Evolutionary conservation across 2,888 invertebrate species (phyloP).

Genomic region (Electrophaes corylata): DNA sequence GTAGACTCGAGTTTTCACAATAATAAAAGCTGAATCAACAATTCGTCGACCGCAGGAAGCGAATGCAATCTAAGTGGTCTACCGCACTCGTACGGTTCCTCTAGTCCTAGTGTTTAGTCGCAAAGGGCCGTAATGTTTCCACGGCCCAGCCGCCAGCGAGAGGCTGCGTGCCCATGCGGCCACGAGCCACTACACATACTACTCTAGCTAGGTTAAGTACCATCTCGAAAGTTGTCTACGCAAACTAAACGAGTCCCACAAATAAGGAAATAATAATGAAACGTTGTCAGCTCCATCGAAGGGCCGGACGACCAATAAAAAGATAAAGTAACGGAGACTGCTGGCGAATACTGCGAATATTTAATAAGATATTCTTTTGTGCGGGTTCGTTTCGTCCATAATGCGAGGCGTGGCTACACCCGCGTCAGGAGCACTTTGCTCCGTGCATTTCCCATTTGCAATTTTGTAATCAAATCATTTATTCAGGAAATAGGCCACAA

Average conservation of each 20-base stretch:
- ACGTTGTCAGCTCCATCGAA: slow-evolving; percentile 46
- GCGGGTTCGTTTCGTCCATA: slow-evolving; percentile 29
- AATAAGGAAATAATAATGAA: slow-evolving; percentile 65
- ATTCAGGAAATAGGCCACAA: slow-evolving; percentile 44
- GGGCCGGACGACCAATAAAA: slow-evolving; percentile 47
- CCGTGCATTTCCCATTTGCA: slow-evolving; percentile 42
- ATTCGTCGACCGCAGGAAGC: slow-evolving; percentile 46
- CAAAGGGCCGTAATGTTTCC: slow-evolving; percentile 31
- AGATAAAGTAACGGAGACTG: slow-evolving; percentile 47
- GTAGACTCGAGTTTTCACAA: slow-evolving; percentile 52
- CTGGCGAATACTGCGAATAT: slow-evolving; percentile 32
- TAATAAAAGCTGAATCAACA: slow-evolving; percentile 54
- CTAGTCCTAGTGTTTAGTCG: slow-evolving; percentile 32
- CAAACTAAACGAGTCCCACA: slow-evolving; percentile 54
- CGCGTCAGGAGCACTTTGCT: slow-evolving; percentile 34
- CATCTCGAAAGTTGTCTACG: slow-evolving; percentile 61
- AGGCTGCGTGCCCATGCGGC: slow-evolving; percentile 16
- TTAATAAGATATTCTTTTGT: slow-evolving; percentile 41
- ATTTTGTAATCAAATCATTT: slow-evolving; percentile 46
- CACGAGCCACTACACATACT: slow-evolving; percentile 32
- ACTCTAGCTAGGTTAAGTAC: slow-evolving; percentile 65
- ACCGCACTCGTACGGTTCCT: slow-evolving; percentile 44
- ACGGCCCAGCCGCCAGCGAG: slow-evolving; percentile 1
- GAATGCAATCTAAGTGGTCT: slow-evolving; percentile 48
- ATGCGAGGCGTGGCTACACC: slow-evolving; percentile 25